Evolutionary conservation across 2,113 vertebrate species (phyloP), one percentile per base, ranked within the genome.

Genomic region (Tretioscincus oriximinensis): DNA sequence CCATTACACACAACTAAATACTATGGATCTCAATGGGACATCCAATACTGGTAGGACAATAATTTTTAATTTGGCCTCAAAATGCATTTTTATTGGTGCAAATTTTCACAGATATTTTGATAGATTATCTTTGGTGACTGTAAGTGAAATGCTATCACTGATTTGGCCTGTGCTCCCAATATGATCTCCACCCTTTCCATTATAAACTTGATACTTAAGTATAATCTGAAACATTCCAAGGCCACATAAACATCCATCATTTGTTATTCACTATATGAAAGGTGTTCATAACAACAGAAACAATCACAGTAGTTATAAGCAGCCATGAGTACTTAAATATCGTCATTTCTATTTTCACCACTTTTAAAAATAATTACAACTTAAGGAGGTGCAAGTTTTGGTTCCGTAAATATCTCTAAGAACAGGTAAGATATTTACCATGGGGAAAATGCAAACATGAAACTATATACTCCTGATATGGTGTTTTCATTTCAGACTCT

Each of bases 41-140:
- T 9, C 24, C 24, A 61, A 45, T 14, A 69, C 49, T 69, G 26
- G 29, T n/a, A 81, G 29, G 41, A 61, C 26, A 69, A 10, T 47
- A 18, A 22, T 16, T 68, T 81, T 61, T 41, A 35, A 18, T 82
- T 76, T 22, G 73, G 65, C 26, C 54, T 41, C 18, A 24, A 26
- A 76, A 76, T 41, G 47, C 35, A 61, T 60, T 79, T 71, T 79
- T 31, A 79, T 45, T 71, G 77, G 67, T 47, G 67, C 47, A 41
- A 78, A 61, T 7, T 41, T 49, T 47, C 49, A 81, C 6, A 5
- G 35, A 82, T 26, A 22, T 28, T 58, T 9, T 76, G 54, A 58
- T 35, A 63, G 22, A 9, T 47, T 76, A 31, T 76, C 80, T 82
- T 82, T 76, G 80, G 80, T 63, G 80, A 76, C 21, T 31, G 54